Base-by-base conservation (phyloP, 2,888 invertebrate genomes). In the Chloromyia formosa region DNA sequence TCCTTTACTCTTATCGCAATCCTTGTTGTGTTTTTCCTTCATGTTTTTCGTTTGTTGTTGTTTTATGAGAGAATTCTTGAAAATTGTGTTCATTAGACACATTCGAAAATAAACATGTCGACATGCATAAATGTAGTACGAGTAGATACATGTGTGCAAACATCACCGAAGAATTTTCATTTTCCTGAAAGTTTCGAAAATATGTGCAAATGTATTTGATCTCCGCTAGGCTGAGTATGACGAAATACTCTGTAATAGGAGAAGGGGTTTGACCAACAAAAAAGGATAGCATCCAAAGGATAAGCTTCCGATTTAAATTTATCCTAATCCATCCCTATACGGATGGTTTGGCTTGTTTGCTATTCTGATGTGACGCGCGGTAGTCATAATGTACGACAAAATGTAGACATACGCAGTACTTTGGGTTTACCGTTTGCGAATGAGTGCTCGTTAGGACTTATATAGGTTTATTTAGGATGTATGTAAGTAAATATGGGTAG, bases 31-130 rank as follows among this genome's bases (percentile, higher is more conserved):
- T 35, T 35, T 35, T 35, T 7, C 27, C 27, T 4, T 35, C 27
- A 35, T 35, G 27, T 35, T 35, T 35, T 35, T 35, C 7, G 27
- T 35, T 35, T 2, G 27, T 35, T 35, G 27, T 35, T 35, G 27
- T 49, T 42, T 42, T 42, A 49, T 49, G 49, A 49, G 49, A 12
- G 16, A 49, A 49, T 12, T 49, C 16, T 10, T 49, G 49, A 12
- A 49, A 49, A n/a, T 49, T 49, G 16, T 49, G 49, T 49, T 49
- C 49, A 49, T 49, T 49, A 49, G 49, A 49, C 49, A 49, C 49
- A 49, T 49, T 49, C 12, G 49, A 49, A 49, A n/a, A 49, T 49
- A 35, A 35, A 7, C 27, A 35, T 35, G 7, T 7, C 27, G 3
- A 35, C 7, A 35, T 35, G 7, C 27, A 35, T 35, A 35, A 35